phyloP scores from a whole-genome alignment of 1,140 invertebrate species.

The Cheumatopsyche charites region DNA sequence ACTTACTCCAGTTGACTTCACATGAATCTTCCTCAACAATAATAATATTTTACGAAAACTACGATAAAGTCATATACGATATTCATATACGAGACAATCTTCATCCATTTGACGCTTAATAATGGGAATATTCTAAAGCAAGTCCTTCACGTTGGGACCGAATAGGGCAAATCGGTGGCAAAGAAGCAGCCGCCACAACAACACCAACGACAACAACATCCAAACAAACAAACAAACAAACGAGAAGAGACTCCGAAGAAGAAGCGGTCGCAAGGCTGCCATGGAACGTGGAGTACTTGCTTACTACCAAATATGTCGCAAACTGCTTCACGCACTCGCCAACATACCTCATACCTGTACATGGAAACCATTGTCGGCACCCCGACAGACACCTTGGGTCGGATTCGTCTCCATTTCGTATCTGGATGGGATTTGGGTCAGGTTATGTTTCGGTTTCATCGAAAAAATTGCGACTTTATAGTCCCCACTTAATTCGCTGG shows the following conservation, averaged over 20 bases:
- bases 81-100: too few relatives aligned
- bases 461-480: too few relatives aligned
- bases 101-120: too few relatives aligned
- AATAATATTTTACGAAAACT: too few relatives aligned
- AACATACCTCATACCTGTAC: not conserved
- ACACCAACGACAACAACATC: not conserved
- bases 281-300: not conserved
- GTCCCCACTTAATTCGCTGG: too few relatives aligned
- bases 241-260: not conserved
- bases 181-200: not conserved
- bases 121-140: too few relatives aligned
- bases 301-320: conserved; percentile 43
- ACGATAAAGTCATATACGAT: too few relatives aligned
- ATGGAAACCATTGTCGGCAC: conserved; percentile 28
- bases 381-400: not conserved
- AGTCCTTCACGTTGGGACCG: not conserved
- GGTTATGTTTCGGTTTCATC: too few relatives aligned
- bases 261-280: conserved; percentile 18
- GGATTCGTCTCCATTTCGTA: too few relatives aligned
- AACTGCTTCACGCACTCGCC: not conserved
- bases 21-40: too few relatives aligned
- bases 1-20: too few relatives aligned
- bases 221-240: not conserved
- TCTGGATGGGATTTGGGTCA: too few relatives aligned
- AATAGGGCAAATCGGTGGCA: conserved; percentile 23